Base-by-base conservation (phyloP, 2,113 vertebrate genomes). In the Poeciliopsis retropinna region DNA sequence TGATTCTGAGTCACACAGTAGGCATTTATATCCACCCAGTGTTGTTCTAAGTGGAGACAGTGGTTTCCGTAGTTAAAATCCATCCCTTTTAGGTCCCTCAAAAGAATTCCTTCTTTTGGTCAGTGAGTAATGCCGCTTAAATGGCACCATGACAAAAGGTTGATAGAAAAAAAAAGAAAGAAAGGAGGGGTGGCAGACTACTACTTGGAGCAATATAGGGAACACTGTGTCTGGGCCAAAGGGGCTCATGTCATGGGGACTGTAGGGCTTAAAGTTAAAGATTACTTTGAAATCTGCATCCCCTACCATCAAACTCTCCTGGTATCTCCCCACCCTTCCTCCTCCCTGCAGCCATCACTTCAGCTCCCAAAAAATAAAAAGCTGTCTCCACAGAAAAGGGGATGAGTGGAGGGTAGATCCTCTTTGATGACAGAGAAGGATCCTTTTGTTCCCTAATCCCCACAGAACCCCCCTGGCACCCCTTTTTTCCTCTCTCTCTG, bases 351-450 rank as follows among this genome's bases (percentile, higher is more conserved):
- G 88, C 89, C 83, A 64, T 86, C 92, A 75, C 84, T 86, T 76
- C 85, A 76, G 41, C 70, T 79, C 86, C 75, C 31, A 5, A 85
- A 89, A 89, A 87, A 80, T 74, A 84, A 88, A 95, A 95, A 94
- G 91, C 95, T 91, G 71, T 96, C 78, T 84, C 91, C 94, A 96
- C 95, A 95, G 95, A 94, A 84, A 76, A 81, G 84, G 79, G 84
- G 94, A 93, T 96, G 94, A 93, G 92, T 92, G 78, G 39, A 78
- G 86, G 91, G 89, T 83, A 93, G 94, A 95, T 88, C 91, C 90
- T 92, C 96, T 97, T 92, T 93, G 96, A 96, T 95, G 95, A 95
- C 95, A 96, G 90, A 95, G 94, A 96, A 94, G 95, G 94, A 96
- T 96, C 94, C 95, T 95, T 95, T 95, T 95, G 96, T 95, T 95